Evolutionary conservation across 2,797 vertebrate genomes (phyloP).

Genomic region (Euthynnus affinis): DNA sequence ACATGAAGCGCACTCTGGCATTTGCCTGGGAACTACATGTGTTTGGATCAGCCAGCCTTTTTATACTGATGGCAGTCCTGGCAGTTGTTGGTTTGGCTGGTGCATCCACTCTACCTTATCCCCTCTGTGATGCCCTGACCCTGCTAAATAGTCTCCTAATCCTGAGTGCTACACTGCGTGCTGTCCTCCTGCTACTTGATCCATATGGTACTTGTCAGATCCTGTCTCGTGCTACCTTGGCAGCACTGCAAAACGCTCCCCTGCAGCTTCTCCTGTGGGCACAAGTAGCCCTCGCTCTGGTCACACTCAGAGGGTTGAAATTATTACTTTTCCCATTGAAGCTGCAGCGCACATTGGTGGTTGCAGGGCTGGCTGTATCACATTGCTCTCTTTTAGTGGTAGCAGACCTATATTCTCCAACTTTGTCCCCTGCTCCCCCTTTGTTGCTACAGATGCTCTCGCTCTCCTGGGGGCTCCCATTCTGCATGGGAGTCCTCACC

Average conservation of each 20-base stretch:
- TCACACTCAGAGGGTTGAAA: constrained; percentile 79
- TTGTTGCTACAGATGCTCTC: constrained; percentile 87
- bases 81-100: constrained; percentile 80
- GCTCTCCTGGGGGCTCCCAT: constrained; percentile 85
- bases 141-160: constrained; percentile 85
- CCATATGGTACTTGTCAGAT: constrained; percentile 89
- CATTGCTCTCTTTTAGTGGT: constrained; percentile 80
- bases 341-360: constrained; percentile 78
- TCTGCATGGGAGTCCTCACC: constrained; percentile 78
- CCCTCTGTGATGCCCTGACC: constrained; percentile 75
- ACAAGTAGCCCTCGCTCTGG: constrained; percentile 85
- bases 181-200: constrained; percentile 88
- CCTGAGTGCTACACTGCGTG: constrained; percentile 83
- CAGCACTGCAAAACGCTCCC: constrained; percentile 88
- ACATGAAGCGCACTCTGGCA: constrained; percentile 87
- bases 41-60: constrained; percentile 87
- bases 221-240: constrained; percentile 79
- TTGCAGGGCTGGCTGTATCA: constrained; percentile 76
- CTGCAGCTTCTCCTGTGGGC: constrained; percentile 88
- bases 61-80: constrained; percentile 81
- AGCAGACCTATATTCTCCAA: constrained; percentile 85
- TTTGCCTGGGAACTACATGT: constrained; percentile 92
- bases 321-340: constrained; percentile 77
- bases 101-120: constrained; percentile 69
- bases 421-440: constrained; percentile 80